Percentiles rank a stretch among this genome's conserved stretches.
Evolutionary conservation across 2,888 invertebrate species (phyloP).

Genomic region (Steromphala cineraria): DNA sequence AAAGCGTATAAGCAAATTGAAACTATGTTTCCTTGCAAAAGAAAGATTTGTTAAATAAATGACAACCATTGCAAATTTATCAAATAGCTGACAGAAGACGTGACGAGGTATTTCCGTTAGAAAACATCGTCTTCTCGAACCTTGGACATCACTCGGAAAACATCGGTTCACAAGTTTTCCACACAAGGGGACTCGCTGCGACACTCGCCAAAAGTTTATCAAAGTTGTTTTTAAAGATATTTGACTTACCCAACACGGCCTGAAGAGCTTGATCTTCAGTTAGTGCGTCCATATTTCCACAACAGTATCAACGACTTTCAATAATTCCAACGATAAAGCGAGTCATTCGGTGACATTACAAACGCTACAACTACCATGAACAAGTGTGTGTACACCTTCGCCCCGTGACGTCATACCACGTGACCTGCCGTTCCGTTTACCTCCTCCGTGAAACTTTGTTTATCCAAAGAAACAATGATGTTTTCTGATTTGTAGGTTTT

Average conservation of each 20-base stretch:
- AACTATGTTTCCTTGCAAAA: no score
- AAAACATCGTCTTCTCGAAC: not conserved
- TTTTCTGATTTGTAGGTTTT: no score
- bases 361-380: not conserved
- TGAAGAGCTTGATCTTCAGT: constrained; percentile 36
- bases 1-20: no score
- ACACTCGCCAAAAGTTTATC: not conserved
- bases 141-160: not conserved
- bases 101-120: not conserved
- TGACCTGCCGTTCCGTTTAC: constrained; percentile 29
- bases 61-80: no score
- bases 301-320: not conserved
- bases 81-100: no score
- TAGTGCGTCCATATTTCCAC: constrained; percentile 29
- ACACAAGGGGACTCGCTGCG: not conserved
- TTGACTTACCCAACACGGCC: constrained; percentile 35
- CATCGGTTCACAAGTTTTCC: not conserved
- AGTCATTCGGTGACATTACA: not conserved
- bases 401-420: constrained; percentile 35
- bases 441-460: constrained; percentile 5
- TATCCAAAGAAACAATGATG: no score
- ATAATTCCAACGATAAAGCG: not conserved
- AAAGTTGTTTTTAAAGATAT: not conserved
- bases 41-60: no score
- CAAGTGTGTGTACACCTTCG: constrained; percentile 27